A percentile compares a stretch with the other conserved stretches of the same genome.
Evolutionary conservation across 2,888 invertebrate genomes (phyloP).

Genomic region (Unio delphinus): DNA sequence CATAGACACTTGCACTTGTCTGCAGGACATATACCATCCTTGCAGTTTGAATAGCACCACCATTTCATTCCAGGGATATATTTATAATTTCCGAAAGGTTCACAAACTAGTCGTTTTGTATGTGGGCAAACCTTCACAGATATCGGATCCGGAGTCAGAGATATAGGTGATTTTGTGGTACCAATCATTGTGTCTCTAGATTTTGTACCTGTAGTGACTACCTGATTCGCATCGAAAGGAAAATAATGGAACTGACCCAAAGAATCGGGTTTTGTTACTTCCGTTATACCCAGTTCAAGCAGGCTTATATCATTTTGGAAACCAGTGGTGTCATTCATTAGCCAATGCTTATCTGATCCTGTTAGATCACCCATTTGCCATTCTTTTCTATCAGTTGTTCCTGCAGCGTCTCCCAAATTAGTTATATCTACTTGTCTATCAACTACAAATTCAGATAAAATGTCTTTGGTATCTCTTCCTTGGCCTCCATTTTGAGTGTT

Average conservation of each 20-base stretch:
- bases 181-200: background rate
- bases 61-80: slow-evolving; percentile 25
- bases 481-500: background rate
- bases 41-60: slow-evolving; percentile 31
- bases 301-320: background rate
- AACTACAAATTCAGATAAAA: background rate
- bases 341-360: background rate
- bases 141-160: background rate
- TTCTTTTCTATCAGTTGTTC: background rate
- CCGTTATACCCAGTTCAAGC: background rate
- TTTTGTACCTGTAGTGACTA: background rate
- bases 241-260: background rate
- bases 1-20: slow-evolving; percentile 16
- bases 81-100: slow-evolving; percentile 14
- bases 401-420: background rate
- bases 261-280: too few species aligned
- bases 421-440: background rate
- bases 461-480: background rate
- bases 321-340: background rate
- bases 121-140: too few species aligned
- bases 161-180: background rate
- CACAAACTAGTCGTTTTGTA: slow-evolving; percentile 7
- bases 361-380: background rate
- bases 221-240: background rate
- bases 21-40: slow-evolving; percentile 16